These are phyloP conservation scores for Metacarcinus magister DNA, from an alignment of 2,888 invertebrate genomes.

Conservation along the genomic window DNA sequence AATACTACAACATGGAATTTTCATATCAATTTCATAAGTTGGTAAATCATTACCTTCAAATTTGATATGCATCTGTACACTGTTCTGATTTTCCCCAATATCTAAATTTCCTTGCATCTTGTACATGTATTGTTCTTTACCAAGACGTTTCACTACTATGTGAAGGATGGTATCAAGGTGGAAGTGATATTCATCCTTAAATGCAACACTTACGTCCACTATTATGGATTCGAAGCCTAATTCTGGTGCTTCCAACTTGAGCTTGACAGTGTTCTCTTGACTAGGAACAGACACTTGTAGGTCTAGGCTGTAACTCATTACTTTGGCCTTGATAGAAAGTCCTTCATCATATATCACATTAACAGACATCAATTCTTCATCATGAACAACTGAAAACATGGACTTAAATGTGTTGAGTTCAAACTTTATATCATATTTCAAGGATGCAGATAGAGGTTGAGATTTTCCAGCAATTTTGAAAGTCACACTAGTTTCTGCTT, in stretches of 20 bases:
- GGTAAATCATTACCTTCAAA: neutral
- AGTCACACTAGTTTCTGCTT: neutral
- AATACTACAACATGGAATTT: neutral
- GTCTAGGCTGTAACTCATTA: slow-evolving; percentile 48
- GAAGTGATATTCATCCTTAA: neutral
- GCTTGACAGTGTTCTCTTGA: neutral
- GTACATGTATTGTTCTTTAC: neutral
- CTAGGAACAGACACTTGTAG: neutral
- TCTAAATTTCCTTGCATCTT: neutral
- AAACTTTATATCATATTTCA: slow-evolving; percentile 46
- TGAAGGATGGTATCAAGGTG: neutral
- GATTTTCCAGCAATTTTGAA: neutral
- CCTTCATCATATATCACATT: neutral
- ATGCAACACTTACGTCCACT: neutral
- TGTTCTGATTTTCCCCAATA: neutral
- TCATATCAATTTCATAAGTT: neutral
- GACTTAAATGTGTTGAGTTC: neutral
- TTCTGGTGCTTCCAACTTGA: slow-evolving; percentile 52
- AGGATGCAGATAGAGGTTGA: neutral
- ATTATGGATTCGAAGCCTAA: neutral
- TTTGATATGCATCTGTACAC: neutral
- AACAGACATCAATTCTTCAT: slow-evolving; percentile 50
- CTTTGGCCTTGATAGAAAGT: neutral
- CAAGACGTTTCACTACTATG: neutral
- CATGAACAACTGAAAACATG: slow-evolving; percentile 15